Evolutionary conservation across 2,797 vertebrate species (phyloP), one percentile per base, ranked within the genome.

Genomic region (Sebastes iracundus): DNA sequence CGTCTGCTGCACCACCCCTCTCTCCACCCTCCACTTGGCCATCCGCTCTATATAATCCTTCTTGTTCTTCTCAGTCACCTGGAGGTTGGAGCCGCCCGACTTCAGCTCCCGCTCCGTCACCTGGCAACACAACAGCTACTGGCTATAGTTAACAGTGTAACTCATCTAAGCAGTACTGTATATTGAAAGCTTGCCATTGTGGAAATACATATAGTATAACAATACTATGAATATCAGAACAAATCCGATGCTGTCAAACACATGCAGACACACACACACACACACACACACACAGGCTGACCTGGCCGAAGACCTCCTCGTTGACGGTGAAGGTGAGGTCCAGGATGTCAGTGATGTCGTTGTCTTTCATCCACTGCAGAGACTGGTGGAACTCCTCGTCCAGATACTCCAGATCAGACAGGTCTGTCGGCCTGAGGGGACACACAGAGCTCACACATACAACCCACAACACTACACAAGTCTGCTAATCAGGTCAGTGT

Each of bases 331-430:
- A 99, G 66, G 97, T 99, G 80, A 99, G 96, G 88, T 99, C 98
- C 62, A 99, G 93, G 85, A 99, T 98, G 86, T 99, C 97, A 2
- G 98, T 99, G 91, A 99, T 99, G 89, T 98, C 97, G 27, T 99
- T 99, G 90, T 99, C 98, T 83, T 99, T 99, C 98, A 99, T 98
- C 98, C 98, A 99, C 82, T 99, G 98, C 88, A 99, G 94, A 68
- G 98, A 99, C 85, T 98, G 98, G 87, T 99, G 98, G 90, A 99
- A 99, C 91, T 99, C 98, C 91, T 99, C 98, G 75, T 99, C 98
- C 90, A 99, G 93, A 82, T 99, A 99, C 88, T 99, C 98, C 66
- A 99, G 95, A 82, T 99, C 98, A 6, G 97, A 99, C 90, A 99
- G 94, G 90, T 99, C 98, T 66, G 98, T 99, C 0, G 97, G 94